Percentiles rank a stretch among this genome's conserved stretches.
Conservation (phyloP, 2,888 invertebrate species). For the Synergus itoensis region DNA sequence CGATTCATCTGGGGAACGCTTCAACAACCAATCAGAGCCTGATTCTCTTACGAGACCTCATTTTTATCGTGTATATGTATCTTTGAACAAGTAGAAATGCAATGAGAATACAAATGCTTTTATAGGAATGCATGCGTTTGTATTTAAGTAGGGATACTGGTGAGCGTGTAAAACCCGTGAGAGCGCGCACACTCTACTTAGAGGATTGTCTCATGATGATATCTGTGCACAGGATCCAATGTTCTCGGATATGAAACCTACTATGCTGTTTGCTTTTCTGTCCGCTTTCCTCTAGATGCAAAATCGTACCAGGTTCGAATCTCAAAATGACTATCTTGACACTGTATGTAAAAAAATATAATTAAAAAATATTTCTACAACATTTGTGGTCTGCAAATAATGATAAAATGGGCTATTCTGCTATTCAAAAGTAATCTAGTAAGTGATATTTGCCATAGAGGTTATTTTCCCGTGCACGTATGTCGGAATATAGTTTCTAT, state of each 20-base stretch:
- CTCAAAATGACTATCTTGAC: neutral
- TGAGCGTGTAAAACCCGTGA: slow-evolving; percentile 61
- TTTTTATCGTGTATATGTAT: neutral
- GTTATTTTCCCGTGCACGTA: no score
- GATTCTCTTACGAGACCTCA: neutral
- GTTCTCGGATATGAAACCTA: slow-evolving; percentile 57
- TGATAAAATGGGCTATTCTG: no score
- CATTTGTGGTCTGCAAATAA: no score
- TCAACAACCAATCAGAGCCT: slow-evolving; percentile 8
- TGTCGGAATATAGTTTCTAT: no score
- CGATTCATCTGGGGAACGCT: neutral
- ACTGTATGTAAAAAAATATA: neutral
- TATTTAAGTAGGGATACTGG: slow-evolving; percentile 50
- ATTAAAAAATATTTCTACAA: neutral
- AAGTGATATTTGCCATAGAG: no score
- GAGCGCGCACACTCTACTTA: slow-evolving; percentile 53
- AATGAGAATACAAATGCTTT: slow-evolving; percentile 42
- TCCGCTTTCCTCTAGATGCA: neutral
- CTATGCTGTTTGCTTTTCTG: neutral
- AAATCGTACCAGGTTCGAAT: neutral
- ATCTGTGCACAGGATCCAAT: slow-evolving; percentile 58
- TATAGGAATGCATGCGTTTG: slow-evolving; percentile 41
- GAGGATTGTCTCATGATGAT: slow-evolving; percentile 58
- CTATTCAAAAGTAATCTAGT: no score
- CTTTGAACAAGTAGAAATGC: neutral